A percentile compares a stretch with the other conserved stretches of the same genome.
phyloP scores from a whole-genome alignment of 2,113 vertebrate species.

The Chauna torquata region DNA sequence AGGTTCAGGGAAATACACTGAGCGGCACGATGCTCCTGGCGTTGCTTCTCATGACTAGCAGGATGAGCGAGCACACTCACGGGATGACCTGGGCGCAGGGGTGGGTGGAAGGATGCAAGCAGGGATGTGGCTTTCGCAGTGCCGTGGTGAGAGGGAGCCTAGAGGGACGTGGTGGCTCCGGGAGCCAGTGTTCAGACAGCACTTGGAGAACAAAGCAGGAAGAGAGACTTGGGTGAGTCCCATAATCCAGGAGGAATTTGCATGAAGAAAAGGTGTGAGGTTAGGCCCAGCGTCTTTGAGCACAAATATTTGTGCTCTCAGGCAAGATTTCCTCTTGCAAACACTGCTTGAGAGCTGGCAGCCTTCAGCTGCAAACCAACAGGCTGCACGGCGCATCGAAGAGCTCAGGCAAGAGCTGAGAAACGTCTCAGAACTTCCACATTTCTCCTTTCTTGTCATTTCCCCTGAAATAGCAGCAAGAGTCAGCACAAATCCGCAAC shows the following conservation, averaged over 20 bases:
- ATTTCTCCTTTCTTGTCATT: background rate
- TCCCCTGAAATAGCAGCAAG: background rate
- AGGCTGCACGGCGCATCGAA: rapidly evolving
- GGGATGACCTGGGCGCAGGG: background rate
- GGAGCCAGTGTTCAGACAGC: background rate
- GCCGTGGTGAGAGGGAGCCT: rapidly evolving
- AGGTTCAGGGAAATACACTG: rapidly evolving
- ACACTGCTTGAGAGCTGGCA: background rate
- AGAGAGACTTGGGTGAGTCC: background rate
- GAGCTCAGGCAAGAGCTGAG: background rate
- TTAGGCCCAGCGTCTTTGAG: background rate
- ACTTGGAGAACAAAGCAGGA: background rate
- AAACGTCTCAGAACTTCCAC: background rate
- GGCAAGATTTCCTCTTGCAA: background rate
- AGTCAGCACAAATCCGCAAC: background rate
- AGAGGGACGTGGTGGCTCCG: rapidly evolving
- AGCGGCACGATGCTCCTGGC: background rate
- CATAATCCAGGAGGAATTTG: background rate
- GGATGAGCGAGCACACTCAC: rapidly evolving
- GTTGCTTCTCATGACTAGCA: background rate
- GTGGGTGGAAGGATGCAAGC: background rate
- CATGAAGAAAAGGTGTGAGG: background rate
- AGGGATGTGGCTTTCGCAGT: background rate
- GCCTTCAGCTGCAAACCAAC: background rate
- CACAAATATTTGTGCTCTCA: background rate